Evolutionary conservation across 2,797 vertebrate species (phyloP).

Genomic region (Anguilla pacifica): DNA sequence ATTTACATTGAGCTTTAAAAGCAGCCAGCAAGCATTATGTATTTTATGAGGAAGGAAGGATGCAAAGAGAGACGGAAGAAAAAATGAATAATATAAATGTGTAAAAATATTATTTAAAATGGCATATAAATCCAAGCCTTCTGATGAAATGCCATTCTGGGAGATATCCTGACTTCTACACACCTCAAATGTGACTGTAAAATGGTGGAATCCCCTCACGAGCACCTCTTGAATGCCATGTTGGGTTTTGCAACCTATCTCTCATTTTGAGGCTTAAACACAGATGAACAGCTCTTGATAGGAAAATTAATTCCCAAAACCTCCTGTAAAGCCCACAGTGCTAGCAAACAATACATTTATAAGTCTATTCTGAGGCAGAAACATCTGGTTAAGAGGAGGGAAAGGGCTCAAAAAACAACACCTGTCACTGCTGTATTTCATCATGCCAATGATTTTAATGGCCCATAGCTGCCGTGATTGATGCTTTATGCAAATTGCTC

Average conservation of each 20-base stretch:
- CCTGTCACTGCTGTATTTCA: not conserved
- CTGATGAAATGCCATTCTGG: not conserved
- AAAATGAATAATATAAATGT: not conserved
- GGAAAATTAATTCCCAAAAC: conserved; percentile 9
- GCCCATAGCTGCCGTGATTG: not conserved
- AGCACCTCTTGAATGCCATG: not conserved
- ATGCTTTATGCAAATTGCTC: not conserved
- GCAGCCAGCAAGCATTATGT: not conserved
- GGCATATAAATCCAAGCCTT: not conserved
- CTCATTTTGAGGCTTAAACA: not conserved
- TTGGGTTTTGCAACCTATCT: not conserved
- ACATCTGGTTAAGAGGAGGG: conserved; percentile 1
- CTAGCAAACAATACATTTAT: conserved; percentile 2
- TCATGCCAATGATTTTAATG: not conserved
- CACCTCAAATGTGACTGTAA: not conserved
- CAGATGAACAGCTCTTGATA: not conserved
- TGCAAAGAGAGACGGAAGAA: not conserved
- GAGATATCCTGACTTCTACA: not conserved
- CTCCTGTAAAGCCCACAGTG: not conserved
- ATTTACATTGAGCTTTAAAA: not conserved
- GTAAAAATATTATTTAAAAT: not conserved
- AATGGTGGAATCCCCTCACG: not conserved
- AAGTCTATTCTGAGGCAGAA: not conserved
- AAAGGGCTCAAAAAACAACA: not conserved
- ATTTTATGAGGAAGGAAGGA: not conserved